Evolutionary conservation across 2,113 vertebrate genomes (phyloP).

Genomic region (Notarius quadriscutis): DNA sequence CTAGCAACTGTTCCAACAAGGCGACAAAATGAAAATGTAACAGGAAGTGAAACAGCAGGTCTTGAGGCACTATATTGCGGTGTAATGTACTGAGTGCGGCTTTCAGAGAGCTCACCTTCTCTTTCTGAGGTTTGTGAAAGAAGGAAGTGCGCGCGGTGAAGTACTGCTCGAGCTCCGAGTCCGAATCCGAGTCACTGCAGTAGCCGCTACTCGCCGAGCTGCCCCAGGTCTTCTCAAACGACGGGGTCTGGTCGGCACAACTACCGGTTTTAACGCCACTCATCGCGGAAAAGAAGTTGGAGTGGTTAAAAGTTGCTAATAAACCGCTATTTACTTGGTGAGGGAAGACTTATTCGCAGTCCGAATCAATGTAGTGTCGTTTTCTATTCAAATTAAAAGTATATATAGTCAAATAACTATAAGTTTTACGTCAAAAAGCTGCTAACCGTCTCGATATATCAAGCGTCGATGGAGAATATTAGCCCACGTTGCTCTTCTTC

Average conservation of each 20-base stretch:
- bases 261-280: constrained; percentile 4
- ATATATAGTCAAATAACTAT: too few species aligned
- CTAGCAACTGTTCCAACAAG: background rate
- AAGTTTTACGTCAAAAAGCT: background rate
- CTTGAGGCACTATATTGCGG: too few species aligned
- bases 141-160: constrained; percentile 84
- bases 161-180: constrained; percentile 83
- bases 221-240: constrained; percentile 78
- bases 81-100: background rate
- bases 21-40: background rate
- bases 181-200: constrained; percentile 83
- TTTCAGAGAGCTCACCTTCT: constrained; percentile 59
- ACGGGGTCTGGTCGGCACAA: constrained; percentile 41
- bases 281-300: constrained; percentile 6
- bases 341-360: background rate
- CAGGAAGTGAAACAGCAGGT: background rate
- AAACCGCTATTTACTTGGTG: background rate
- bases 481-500: constrained; percentile 13
- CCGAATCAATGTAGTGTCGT: background rate
- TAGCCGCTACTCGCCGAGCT: constrained; percentile 80
- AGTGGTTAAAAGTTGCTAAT: background rate
- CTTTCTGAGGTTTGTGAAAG: constrained; percentile 62
- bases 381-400: background rate
- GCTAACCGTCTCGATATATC: background rate
- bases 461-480: background rate